Conservation (phyloP, 2,888 invertebrate species). For the Pollenia griseotomentosa region DNA sequence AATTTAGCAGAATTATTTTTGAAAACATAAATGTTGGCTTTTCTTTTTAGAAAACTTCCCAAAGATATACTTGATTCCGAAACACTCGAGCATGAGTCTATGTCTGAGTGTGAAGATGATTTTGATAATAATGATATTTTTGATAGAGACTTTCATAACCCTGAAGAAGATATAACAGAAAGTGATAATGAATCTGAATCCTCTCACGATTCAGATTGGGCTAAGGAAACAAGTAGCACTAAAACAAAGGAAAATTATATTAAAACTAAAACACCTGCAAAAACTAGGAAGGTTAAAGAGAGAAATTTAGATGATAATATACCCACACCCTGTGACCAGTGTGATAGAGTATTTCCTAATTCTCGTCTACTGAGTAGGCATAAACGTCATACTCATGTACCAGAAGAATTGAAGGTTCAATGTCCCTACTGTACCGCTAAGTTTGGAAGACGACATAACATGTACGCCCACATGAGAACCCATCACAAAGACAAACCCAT, state of each 20-base stretch:
- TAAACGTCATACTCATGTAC: conserved; percentile 86
- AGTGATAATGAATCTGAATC: conserved; percentile 45
- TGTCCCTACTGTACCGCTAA: conserved; percentile 86
- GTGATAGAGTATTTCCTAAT: conserved; percentile 87
- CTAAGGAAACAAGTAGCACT: conserved; percentile 7
- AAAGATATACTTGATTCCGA: conserved; percentile 32
- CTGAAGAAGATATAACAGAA: conserved; percentile 6
- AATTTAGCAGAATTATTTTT: neutral
- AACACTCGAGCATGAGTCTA: neutral
- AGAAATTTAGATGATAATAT: conserved; percentile 80
- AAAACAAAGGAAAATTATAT: conserved; percentile 40
- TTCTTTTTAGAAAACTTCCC: conserved; percentile 5
- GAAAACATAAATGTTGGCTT: conserved; percentile 1
- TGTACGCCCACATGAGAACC: conserved; percentile 86
- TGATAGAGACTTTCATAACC: conserved; percentile 43
- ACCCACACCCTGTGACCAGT: conserved; percentile 85
- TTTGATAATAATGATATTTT: conserved; percentile 46
- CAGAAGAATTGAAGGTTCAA: conserved; percentile 85
- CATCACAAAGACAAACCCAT: conserved; percentile 68
- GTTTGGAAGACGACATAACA: conserved; percentile 86
- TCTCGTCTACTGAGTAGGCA: conserved; percentile 88
- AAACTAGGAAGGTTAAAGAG: conserved; percentile 61
- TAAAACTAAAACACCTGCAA: conserved; percentile 35
- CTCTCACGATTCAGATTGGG: conserved; percentile 52
- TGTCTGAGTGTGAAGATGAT: conserved; percentile 50